phyloP scores from a whole-genome alignment of 23 tunicate genomes.

The Clavelina lepadiformis region DNA sequence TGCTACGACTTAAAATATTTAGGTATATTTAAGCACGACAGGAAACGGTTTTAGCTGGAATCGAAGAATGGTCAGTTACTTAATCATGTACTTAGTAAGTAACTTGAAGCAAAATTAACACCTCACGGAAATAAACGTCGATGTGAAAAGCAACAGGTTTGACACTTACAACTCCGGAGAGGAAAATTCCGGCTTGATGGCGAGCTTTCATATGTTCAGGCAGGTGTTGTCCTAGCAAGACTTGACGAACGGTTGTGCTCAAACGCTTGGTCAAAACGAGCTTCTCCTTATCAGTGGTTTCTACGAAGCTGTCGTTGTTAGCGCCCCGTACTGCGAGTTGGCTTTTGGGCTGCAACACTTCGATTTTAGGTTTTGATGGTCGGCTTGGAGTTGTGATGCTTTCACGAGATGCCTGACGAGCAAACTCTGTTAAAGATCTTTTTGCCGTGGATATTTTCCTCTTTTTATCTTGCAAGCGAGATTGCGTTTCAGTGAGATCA shows the following conservation, averaged over 20 bases:
- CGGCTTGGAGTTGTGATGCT: not conserved
- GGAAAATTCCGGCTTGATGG: constrained; percentile 54
- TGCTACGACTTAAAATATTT: too few species aligned
- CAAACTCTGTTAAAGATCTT: constrained; percentile 11
- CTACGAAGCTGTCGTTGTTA: constrained; percentile 20
- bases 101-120: too few species aligned
- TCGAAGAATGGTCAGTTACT: too few species aligned
- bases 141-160: too few species aligned
- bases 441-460: too few species aligned
- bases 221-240: constrained; percentile 64
- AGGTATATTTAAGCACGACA: too few species aligned
- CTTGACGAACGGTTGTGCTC: constrained; percentile 51
- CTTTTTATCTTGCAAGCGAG: too few species aligned
- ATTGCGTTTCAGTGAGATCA: not conserved
- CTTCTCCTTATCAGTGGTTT: constrained; percentile 17
- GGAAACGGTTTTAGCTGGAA: too few species aligned
- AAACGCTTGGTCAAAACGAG: constrained; percentile 26
- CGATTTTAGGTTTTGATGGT: not conserved
- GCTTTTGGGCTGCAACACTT: not conserved
- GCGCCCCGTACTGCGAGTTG: constrained; percentile 2
- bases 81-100: too few species aligned
- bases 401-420: constrained; percentile 19
- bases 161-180: constrained; percentile 58
- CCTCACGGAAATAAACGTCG: too few species aligned
- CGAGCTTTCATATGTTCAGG: constrained; percentile 83